phyloP scores from a whole-genome alignment of 2,888 invertebrate genomes.

The Agonopterix heracliana region DNA sequence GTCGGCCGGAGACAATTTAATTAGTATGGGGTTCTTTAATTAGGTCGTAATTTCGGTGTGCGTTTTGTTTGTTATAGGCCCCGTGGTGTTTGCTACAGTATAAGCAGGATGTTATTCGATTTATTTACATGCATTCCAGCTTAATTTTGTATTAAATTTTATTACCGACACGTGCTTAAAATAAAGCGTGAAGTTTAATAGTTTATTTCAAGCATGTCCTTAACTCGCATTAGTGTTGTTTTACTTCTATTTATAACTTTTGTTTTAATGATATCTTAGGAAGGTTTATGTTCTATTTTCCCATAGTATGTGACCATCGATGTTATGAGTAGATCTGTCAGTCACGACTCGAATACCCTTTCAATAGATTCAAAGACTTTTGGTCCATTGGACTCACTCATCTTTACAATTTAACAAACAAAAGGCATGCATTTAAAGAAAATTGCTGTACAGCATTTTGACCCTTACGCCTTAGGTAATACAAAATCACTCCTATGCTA shows the following conservation, averaged over 20 bases:
- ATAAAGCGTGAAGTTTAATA: too few species aligned
- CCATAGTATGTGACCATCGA: slow-evolving; percentile 11
- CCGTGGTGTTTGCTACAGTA: slow-evolving; percentile 22
- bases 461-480: slow-evolving; percentile 17
- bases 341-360: slow-evolving; percentile 34
- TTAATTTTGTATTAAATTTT: not conserved
- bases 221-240: not conserved
- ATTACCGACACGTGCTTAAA: not conserved
- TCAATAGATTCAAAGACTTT: slow-evolving; percentile 30
- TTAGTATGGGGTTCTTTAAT: slow-evolving; percentile 40
- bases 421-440: slow-evolving; percentile 8
- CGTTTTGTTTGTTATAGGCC: slow-evolving; percentile 25
- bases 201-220: too few species aligned
- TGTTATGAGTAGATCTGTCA: slow-evolving; percentile 21
- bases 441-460: slow-evolving; percentile 19
- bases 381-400: slow-evolving; percentile 24
- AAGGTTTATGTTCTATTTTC: too few species aligned
- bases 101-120: slow-evolving; percentile 20
- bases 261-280: too few species aligned
- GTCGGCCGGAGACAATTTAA: slow-evolving; percentile 32
- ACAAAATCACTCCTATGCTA: not conserved
- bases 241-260: not conserved
- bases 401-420: slow-evolving; percentile 12
- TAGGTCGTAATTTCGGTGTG: slow-evolving; percentile 33
- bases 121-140: not conserved